Percentiles rank a stretch among this genome's conserved stretches.
Conservation (phyloP, 2,113 vertebrate genomes). For the Vulpes vulpes region DNA sequence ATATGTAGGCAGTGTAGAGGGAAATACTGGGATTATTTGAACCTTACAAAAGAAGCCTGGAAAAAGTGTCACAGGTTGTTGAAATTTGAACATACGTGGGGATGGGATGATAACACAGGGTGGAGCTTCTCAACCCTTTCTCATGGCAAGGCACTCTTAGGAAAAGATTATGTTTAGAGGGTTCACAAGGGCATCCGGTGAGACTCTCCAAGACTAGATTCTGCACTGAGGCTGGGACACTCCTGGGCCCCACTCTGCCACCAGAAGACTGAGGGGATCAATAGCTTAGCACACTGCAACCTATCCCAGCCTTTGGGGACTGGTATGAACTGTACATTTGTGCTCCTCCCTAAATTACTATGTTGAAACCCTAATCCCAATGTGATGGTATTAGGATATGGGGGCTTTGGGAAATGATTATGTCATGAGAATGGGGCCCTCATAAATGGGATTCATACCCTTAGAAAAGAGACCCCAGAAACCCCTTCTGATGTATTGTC, state of each 20-base stretch:
- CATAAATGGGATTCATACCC: too few relatives aligned
- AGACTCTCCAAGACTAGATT: not conserved
- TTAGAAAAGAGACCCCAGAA: too few relatives aligned
- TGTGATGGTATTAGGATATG: too few relatives aligned
- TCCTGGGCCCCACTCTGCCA: not conserved
- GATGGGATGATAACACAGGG: not conserved
- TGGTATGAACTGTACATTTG: not conserved
- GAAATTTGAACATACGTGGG: not conserved
- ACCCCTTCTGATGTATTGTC: too few relatives aligned
- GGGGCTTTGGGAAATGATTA: too few relatives aligned
- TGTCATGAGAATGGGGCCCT: too few relatives aligned
- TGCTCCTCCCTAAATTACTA: too few relatives aligned
- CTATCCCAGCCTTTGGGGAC: not conserved
- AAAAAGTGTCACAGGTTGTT: not conserved
- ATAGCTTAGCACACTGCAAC: not conserved
- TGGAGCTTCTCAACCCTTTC: not conserved
- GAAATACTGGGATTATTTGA: not conserved
- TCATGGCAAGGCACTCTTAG: not conserved
- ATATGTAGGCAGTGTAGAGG: not conserved
- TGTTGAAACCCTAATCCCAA: too few relatives aligned
- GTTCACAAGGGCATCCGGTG: not conserved
- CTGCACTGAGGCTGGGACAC: not conserved
- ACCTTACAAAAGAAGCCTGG: not conserved
- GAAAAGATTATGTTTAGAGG: not conserved
- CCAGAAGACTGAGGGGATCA: not conserved